Percentiles rank a stretch among this genome's conserved stretches.
Conservation (phyloP, 2,113 vertebrate species). For the Willisornis vidua region DNA sequence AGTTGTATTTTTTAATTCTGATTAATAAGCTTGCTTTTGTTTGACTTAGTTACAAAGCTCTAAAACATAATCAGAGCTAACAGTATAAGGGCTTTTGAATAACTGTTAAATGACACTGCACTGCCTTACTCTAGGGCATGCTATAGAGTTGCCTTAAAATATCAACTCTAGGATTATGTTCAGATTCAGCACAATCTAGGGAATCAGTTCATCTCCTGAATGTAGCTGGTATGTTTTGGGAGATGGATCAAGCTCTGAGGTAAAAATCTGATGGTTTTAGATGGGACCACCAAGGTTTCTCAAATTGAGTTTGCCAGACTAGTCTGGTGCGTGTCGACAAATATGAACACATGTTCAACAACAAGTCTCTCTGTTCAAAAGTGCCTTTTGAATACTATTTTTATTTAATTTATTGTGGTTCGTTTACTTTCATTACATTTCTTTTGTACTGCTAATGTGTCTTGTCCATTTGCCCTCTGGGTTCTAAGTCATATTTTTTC, state of each 20-base stretch:
- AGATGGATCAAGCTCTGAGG: background rate
- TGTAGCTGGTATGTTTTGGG: background rate
- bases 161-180: background rate
- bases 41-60: background rate
- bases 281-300: background rate
- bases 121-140: background rate
- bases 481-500: background rate
- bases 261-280: background rate
- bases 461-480: background rate
- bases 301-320: background rate
- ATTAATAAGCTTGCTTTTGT: background rate
- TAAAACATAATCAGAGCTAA: background rate
- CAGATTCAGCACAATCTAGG: background rate
- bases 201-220: background rate
- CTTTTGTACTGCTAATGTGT: background rate
- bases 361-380: background rate
- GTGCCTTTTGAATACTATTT: background rate
- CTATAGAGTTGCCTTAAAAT: background rate
- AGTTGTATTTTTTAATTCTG: background rate
- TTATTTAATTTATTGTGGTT: background rate
- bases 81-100: background rate
- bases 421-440: background rate
- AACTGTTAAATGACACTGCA: background rate
- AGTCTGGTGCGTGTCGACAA: background rate
- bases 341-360: background rate